These are phyloP conservation scores for Taenaris catops DNA, from an alignment of 2,888 invertebrate genomes.

Conservation along the genomic window DNA sequence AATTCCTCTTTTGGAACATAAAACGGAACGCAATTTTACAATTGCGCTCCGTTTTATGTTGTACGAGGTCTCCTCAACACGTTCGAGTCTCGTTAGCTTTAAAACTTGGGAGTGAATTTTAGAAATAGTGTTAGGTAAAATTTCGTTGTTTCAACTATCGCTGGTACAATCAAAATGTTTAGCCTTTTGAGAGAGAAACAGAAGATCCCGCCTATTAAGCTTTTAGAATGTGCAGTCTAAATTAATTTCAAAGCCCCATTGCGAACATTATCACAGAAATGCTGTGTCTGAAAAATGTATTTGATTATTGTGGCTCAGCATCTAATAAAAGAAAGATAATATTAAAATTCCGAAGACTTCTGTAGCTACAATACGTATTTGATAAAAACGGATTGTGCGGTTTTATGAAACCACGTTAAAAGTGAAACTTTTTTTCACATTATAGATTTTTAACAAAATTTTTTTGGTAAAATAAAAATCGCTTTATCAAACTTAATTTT, in stretches of 20 bases:
- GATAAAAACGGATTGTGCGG: no score
- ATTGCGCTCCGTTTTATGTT: slow-evolving; percentile 10
- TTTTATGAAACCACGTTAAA: no score
- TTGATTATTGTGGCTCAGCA: no score
- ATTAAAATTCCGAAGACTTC: no score
- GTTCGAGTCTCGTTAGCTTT: slow-evolving; percentile 19
- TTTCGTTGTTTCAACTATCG: slow-evolving; percentile 7
- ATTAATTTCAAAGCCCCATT: slow-evolving; percentile 1
- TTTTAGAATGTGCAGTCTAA: slow-evolving; percentile 3
- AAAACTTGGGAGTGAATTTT: slow-evolving; percentile 16
- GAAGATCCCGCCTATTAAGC: slow-evolving; percentile 7
- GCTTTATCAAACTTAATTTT: no score
- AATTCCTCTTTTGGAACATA: slow-evolving; percentile 21
- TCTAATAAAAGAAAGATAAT: no score
- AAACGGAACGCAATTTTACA: slow-evolving; percentile 22
- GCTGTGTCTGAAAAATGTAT: no score
- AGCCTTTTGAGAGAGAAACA: slow-evolving; percentile 5
- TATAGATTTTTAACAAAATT: no score
- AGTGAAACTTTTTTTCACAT: no score
- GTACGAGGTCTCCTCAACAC: no score
- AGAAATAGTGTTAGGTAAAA: slow-evolving; percentile 8
- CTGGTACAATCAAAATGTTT: slow-evolving; percentile 10
- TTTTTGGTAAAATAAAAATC: no score
- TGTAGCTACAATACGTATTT: no score
- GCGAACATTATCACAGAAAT: slow-evolving; percentile 7